Percentiles rank a stretch among this genome's conserved stretches.
Conservation (phyloP, 2,888 invertebrate genomes). For the Eustalomyia histrio region DNA sequence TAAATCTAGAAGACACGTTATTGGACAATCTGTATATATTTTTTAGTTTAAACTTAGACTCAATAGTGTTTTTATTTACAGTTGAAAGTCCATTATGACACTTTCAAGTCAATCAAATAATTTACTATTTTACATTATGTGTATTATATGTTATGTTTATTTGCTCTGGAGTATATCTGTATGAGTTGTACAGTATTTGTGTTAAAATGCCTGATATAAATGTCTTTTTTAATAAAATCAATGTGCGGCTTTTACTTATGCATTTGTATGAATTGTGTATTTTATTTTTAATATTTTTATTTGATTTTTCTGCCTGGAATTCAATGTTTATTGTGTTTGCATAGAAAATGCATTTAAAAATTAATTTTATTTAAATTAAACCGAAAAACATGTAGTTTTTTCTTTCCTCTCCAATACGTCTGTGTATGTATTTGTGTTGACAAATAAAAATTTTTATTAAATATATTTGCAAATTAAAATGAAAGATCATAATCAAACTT, state of each 20-base stretch:
- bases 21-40: too few relatives aligned
- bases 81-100: too few relatives aligned
- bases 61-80: too few relatives aligned
- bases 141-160: too few relatives aligned
- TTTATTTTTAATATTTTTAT: constrained; percentile 34
- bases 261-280: constrained; percentile 27
- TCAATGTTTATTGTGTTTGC: constrained; percentile 55
- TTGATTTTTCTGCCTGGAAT: constrained; percentile 39
- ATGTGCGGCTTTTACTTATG: constrained; percentile 58
- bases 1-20: too few relatives aligned
- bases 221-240: constrained; percentile 66
- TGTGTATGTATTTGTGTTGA: background rate
- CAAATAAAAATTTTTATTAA: constrained; percentile 55
- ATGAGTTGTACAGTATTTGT: constrained; percentile 20
- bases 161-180: too few relatives aligned
- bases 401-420: background rate
- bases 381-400: constrained; percentile 8
- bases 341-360: constrained; percentile 65
- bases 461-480: constrained; percentile 62
- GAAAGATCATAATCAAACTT: constrained; percentile 62
- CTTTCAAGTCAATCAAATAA: too few relatives aligned
- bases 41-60: too few relatives aligned
- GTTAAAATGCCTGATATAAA: constrained; percentile 59
- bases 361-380: constrained; percentile 64
- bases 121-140: too few relatives aligned